Evolutionary conservation across 2,888 invertebrate species (phyloP).

Genomic region (Folsomia manolachei): DNA sequence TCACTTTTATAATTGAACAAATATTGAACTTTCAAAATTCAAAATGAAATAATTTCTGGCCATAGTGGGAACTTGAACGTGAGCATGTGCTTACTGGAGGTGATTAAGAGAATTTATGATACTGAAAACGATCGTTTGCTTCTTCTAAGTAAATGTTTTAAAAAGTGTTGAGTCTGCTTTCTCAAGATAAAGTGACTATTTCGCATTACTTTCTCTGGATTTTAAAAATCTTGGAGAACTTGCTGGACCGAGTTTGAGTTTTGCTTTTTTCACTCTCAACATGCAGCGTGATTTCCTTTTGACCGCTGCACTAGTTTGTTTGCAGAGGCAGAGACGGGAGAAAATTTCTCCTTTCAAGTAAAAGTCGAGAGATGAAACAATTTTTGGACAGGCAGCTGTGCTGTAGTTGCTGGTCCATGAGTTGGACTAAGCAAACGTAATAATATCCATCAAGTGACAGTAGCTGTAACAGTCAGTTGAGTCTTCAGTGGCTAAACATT

Average conservation of each 20-base stretch:
- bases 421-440: neutral
- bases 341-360: neutral
- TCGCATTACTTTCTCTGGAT: neutral
- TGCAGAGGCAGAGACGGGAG: neutral
- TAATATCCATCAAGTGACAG: neutral
- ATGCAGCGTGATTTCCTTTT: neutral
- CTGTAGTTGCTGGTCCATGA: neutral
- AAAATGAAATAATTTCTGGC: too few species aligned
- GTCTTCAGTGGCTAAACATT: too few species aligned
- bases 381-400: neutral
- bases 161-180: neutral
- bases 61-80: too few species aligned
- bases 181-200: neutral
- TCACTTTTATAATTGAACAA: too few species aligned
- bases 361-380: neutral
- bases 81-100: neutral
- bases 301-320: neutral
- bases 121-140: neutral
- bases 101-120: neutral
- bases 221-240: neutral
- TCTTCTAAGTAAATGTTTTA: neutral
- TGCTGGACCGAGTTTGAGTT: too few species aligned
- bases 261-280: too few species aligned
- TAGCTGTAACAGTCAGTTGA: too few species aligned
- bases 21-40: too few species aligned